phyloP scores from a whole-genome alignment of 2,113 vertebrate genomes.

The Channa argus region DNA sequence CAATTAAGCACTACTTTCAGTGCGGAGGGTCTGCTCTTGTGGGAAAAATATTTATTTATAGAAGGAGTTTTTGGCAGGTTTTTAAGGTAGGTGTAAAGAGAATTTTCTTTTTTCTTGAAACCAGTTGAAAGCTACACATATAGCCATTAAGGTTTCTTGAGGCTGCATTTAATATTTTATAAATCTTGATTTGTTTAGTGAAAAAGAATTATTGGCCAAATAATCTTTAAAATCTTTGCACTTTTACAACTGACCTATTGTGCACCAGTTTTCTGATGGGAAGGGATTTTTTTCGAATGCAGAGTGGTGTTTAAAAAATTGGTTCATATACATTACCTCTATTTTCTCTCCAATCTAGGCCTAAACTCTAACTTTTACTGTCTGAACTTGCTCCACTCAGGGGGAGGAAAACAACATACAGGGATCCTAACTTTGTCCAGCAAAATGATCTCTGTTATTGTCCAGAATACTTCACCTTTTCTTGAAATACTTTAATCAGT shows the following conservation, averaged over 20 bases:
- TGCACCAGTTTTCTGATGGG: no score
- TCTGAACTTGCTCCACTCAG: neutral
- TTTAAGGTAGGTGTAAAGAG: constrained; percentile 25
- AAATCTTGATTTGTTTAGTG: neutral
- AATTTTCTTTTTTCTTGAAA: constrained; percentile 15
- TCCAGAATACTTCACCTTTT: constrained; percentile 46
- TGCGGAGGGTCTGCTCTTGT: constrained; percentile 61
- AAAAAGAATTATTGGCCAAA: neutral
- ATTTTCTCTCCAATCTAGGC: neutral
- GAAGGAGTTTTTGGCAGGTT: constrained; percentile 38
- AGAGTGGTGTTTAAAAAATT: neutral
- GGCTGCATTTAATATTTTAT: neutral
- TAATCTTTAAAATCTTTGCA: neutral
- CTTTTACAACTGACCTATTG: neutral
- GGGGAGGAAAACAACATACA: neutral
- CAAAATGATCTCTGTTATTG: constrained; percentile 50
- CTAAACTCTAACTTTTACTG: neutral
- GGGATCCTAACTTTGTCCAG: neutral
- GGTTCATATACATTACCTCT: neutral
- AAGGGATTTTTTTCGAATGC: no score
- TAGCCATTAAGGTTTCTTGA: neutral
- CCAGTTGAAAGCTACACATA: neutral
- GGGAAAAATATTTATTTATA: constrained; percentile 49
- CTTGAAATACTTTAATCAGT: constrained; percentile 47
- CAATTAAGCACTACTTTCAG: constrained; percentile 71